Evolutionary conservation across 2,113 vertebrate species (phyloP).

Genomic region (Crypturellus undulatus): DNA sequence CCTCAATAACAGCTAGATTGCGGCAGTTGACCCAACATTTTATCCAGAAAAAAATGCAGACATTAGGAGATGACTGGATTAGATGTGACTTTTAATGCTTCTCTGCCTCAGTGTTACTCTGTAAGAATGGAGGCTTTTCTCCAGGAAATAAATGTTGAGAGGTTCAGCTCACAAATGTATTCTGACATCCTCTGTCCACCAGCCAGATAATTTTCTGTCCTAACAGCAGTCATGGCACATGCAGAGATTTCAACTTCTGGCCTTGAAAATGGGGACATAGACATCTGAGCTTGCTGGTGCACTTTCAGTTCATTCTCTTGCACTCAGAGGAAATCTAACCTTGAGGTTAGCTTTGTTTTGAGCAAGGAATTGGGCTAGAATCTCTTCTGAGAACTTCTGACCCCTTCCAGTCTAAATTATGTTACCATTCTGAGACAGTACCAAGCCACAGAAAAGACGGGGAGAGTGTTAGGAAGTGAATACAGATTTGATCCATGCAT

Average conservation of each 20-base stretch:
- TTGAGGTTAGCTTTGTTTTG: not conserved
- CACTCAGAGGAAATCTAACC: not conserved
- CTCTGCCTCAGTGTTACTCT: not conserved
- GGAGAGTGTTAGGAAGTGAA: not conserved
- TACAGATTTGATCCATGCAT: not conserved
- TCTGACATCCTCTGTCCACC: not conserved
- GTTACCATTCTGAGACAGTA: not conserved
- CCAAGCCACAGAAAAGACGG: rapidly evolving
- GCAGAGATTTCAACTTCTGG: not conserved
- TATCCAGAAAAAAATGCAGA: not conserved
- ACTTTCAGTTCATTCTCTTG: not conserved
- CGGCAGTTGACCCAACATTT: not conserved
- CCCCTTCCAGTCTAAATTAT: not conserved
- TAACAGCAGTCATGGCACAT: not conserved
- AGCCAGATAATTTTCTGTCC: not conserved
- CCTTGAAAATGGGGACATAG: not conserved
- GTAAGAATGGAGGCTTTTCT: not conserved
- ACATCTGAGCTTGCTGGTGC: not conserved
- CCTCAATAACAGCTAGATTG: not conserved
- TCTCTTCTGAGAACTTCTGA: not conserved
- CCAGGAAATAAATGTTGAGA: not conserved
- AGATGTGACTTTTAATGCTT: not conserved
- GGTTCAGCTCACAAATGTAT: not conserved
- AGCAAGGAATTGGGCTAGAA: not conserved
- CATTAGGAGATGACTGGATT: not conserved